Evolutionary conservation across 1,140 invertebrate species (phyloP).

Genomic region (Aphaenogaster floridana): DNA sequence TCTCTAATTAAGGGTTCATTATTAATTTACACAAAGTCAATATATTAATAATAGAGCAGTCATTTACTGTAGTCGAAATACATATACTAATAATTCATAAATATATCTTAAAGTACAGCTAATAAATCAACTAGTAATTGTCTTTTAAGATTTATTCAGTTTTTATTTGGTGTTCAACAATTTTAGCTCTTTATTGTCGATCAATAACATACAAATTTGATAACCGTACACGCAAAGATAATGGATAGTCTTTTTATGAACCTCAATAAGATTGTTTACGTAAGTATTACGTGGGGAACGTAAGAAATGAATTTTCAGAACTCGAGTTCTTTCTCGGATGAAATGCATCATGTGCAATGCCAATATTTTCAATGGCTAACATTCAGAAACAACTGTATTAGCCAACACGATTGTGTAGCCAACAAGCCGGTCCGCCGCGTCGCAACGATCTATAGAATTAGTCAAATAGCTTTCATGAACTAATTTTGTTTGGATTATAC

Average conservation of each 20-base stretch:
- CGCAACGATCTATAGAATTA: constrained; percentile 61
- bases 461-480: constrained; percentile 73
- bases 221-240: not conserved
- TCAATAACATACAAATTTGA: not conserved
- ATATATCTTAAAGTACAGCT: not conserved
- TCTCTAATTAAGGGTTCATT: not conserved
- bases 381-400: constrained; percentile 12
- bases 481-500: constrained; percentile 73
- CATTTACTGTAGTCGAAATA: not conserved
- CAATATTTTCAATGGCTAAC: not conserved
- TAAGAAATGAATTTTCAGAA: constrained; percentile 1
- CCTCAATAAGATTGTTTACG: not conserved
- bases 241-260: not conserved
- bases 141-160: not conserved
- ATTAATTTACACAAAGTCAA: constrained; percentile 1
- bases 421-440: not conserved
- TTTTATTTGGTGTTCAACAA: not conserved
- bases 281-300: not conserved
- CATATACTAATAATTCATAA: not conserved
- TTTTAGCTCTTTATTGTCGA: not conserved
- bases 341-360: not conserved
- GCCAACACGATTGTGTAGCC: not conserved
- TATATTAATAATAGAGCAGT: not conserved
- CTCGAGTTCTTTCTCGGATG: not conserved
- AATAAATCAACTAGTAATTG: not conserved